A percentile compares a stretch with the other conserved stretches of the same genome.
Conservation (phyloP, 1,140 invertebrate genomes). For the Bilobella aurantiaca region DNA sequence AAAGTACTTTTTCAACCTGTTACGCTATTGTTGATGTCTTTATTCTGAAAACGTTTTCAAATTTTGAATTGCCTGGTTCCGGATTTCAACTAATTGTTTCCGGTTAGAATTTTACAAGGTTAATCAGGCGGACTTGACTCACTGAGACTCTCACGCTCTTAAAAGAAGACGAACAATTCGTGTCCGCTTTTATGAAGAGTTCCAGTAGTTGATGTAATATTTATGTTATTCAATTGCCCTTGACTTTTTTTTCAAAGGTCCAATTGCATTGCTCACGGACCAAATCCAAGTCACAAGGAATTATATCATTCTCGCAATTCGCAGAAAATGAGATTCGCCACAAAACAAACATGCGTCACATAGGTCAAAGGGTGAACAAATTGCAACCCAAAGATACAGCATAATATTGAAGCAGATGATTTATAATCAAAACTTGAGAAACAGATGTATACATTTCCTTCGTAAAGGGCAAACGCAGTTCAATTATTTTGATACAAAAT, state of each 20-base stretch:
- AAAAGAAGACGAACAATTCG: not conserved
- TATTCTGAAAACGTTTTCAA: not conserved
- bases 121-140: not conserved
- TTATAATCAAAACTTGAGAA: not conserved
- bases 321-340: not conserved
- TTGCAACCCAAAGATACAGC: not conserved
- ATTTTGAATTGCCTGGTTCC: not conserved
- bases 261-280: not conserved
- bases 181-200: too few species aligned
- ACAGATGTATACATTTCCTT: too few species aligned
- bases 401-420: not conserved
- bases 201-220: not conserved
- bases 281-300: too few species aligned
- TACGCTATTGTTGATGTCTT: not conserved
- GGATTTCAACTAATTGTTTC: not conserved
- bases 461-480: too few species aligned
- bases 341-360: not conserved
- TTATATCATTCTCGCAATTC: too few species aligned
- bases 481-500: too few species aligned
- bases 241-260: not conserved
- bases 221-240: not conserved
- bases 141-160: not conserved
- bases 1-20: not conserved
- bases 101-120: not conserved
- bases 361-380: not conserved